A percentile compares a stretch with the other conserved stretches of the same genome.
These are phyloP conservation scores for Porites lutea DNA, from an alignment of 64 coral and sea anemone species.

Conservation along the genomic window DNA sequence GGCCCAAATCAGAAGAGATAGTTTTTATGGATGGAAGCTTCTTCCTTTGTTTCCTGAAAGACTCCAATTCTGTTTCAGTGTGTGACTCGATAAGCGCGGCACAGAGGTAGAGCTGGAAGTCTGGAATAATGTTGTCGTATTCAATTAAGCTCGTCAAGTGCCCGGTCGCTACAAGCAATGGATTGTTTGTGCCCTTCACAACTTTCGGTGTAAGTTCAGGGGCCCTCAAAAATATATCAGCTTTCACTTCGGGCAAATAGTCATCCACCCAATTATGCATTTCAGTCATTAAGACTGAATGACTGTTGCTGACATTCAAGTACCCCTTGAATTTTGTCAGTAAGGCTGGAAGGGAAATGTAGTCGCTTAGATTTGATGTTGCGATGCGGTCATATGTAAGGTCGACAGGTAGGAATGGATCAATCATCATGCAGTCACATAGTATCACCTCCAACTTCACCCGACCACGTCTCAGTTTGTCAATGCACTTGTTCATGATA, in stretches of 20 bases:
- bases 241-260: background rate
- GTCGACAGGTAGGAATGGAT: background rate
- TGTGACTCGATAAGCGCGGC: background rate
- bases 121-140: background rate
- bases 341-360: background rate
- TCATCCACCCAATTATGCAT: background rate
- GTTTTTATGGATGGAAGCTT: background rate
- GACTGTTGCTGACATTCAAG: conserved; percentile 25
- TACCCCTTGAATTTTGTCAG: background rate
- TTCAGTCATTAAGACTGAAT: conserved; percentile 32
- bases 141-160: background rate
- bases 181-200: conserved; percentile 7
- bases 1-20: background rate
- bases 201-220: background rate
- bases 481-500: conserved; percentile 29
- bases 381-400: conserved; percentile 37
- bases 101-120: background rate
- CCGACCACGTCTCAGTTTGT: background rate
- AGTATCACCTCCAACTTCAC: conserved; percentile 9
- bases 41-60: background rate
- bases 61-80: background rate
- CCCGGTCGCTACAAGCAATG: background rate
- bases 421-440: conserved; percentile 8
- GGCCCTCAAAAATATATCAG: background rate
- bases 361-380: conserved; percentile 50